phyloP scores from a whole-genome alignment of 2,113 vertebrate species.

The Tricholaema leucomelas region DNA sequence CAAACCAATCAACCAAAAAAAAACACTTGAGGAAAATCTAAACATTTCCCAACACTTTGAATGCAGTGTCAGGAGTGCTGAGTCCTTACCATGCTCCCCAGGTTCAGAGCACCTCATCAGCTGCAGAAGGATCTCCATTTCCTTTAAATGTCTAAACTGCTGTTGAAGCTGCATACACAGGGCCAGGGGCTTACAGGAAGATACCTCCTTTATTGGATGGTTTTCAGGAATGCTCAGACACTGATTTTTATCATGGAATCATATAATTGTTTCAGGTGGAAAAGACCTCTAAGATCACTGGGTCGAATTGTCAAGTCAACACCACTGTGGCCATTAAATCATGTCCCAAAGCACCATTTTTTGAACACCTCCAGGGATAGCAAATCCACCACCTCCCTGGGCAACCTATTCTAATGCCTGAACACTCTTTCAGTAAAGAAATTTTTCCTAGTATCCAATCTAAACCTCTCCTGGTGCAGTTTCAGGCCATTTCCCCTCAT shows the following conservation, averaged over 20 bases:
- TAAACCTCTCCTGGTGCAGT: no score
- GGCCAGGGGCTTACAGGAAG: neutral
- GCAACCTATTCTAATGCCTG: no score
- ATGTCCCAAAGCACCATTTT: no score
- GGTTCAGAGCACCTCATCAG: neutral
- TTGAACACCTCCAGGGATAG: no score
- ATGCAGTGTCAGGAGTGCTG: neutral
- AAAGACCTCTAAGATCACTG: no score
- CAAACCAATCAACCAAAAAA: neutral
- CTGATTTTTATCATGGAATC: neutral
- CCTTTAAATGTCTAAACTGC: neutral
- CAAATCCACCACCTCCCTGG: no score
- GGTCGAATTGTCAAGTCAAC: no score
- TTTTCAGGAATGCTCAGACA: constrained; percentile 20
- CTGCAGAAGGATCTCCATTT: neutral
- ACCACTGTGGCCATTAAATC: no score
- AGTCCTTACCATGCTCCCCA: neutral
- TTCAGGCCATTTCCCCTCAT: no score
- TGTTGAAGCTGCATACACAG: neutral
- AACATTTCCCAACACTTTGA: neutral
- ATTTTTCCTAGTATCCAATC: no score
- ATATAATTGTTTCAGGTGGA: no score
- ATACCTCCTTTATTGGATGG: neutral
- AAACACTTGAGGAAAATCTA: neutral
- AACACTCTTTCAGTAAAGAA: no score